Conservation (phyloP, 2,888 invertebrate species). For the Ichneumoninae sp. region DNA sequence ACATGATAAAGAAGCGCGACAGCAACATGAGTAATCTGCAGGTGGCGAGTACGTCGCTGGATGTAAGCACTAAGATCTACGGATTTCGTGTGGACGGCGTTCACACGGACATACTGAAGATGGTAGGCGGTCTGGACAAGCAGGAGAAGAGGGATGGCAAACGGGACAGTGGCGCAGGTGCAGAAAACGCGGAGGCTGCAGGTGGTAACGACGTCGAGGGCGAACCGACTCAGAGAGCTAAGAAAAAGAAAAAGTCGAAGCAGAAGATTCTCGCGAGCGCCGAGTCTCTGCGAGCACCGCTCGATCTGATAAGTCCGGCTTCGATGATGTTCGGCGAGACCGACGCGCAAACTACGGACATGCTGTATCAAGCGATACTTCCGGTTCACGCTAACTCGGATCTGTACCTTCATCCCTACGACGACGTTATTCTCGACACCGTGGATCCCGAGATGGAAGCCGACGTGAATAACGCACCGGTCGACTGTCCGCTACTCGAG, state of each 20-base stretch:
- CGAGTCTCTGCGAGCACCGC: conserved; percentile 69
- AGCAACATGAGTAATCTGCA: conserved; percentile 88
- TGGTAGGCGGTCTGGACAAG: conserved; percentile 89
- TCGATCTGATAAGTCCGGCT: conserved; percentile 67
- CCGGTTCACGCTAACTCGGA: conserved; percentile 72
- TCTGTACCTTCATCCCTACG: conserved; percentile 71
- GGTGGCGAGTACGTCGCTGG: conserved; percentile 93
- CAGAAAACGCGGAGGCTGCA: neutral
- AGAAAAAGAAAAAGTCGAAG: conserved; percentile 70
- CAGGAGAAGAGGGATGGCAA: conserved; percentile 79
- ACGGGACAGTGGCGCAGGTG: conserved; percentile 8
- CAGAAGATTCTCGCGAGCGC: conserved; percentile 67
- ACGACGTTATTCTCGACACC: conserved; percentile 75
- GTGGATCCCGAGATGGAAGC: neutral
- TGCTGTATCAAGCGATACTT: conserved; percentile 74
- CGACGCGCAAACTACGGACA: conserved; percentile 77
- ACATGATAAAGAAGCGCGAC: conserved; percentile 90
- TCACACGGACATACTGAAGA: conserved; percentile 91
- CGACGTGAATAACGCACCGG: neutral
- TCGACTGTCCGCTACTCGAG: conserved; percentile 26
- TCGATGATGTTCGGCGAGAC: conserved; percentile 71
- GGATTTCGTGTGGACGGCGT: conserved; percentile 94
- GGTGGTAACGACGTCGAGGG: neutral
- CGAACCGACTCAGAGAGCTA: conserved; percentile 21
- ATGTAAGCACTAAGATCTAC: conserved; percentile 95